Evolutionary conservation across 2,113 vertebrate genomes (phyloP).

Genomic region (Chloebia gouldiae): DNA sequence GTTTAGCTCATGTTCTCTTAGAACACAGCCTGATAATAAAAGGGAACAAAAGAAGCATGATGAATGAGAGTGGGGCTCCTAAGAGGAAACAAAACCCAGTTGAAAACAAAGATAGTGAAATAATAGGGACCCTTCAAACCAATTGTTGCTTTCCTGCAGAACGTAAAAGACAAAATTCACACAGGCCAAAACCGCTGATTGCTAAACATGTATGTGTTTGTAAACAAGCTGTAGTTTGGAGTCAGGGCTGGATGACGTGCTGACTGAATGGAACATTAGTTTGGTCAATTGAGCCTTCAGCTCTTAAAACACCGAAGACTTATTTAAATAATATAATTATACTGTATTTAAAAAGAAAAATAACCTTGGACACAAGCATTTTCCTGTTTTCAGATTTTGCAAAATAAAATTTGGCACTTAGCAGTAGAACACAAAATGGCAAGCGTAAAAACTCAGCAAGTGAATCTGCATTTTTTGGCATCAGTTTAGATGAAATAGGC

Average conservation of each 20-base stretch:
- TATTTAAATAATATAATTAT: neutral
- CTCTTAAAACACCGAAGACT: neutral
- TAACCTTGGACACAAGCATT: neutral
- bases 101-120: neutral
- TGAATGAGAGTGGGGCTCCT: constrained; percentile 24
- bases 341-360: neutral
- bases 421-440: neutral
- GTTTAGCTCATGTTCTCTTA: constrained; percentile 34
- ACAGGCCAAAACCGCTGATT: neutral
- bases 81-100: neutral
- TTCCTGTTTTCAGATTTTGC: neutral
- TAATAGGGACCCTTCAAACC: neutral
- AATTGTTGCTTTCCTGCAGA: neutral
- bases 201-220: neutral
- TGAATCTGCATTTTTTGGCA: neutral
- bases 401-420: neutral
- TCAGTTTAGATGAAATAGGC: neutral
- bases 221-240: neutral
- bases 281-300: neutral
- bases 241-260: neutral
- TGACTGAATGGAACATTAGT: neutral
- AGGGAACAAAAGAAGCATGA: constrained; percentile 36
- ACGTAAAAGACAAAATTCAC: neutral
- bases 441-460: neutral
- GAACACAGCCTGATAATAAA: neutral